Base-by-base conservation (phyloP, 2,113 vertebrate genomes). In the Stercorarius parasiticus region DNA sequence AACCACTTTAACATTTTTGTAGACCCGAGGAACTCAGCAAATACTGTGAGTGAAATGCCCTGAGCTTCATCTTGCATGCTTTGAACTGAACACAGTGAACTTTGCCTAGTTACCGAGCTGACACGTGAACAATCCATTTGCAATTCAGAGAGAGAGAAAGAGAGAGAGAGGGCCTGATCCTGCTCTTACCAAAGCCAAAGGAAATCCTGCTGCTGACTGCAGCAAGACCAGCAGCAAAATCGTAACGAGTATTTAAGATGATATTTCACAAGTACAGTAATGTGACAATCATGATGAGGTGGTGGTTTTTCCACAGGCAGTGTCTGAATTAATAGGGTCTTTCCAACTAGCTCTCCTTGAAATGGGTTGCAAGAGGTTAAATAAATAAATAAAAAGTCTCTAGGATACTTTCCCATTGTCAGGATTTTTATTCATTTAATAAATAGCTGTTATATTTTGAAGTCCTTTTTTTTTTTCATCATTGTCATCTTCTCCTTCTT, bases 71-170 rank as follows among this genome's bases (percentile, higher is more conserved):
- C 83, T 72, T 15, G 29, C 85, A 32, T 82, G 87, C 90, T 94
- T 86, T 79, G 76, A 93, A 69, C 65, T 6, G 70, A 95, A 85
- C 90, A 36, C 15, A 11, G 61, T 92, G 89, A 93, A 90, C 55
- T 85, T 83, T 84, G 86, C 90, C 83, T 82, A 90, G 92, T 62
- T 95, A 93, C 74, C 9, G 29, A 82, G 95, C 78, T 67, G 72
- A 97, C 91, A 97, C 82, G 62, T 96, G 97, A 95, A 62, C 88
- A 92, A 59, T 15, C 78, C 47, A 96, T 94, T 91, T 93, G 91
- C 90, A 96, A 90, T 94, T 82, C 55, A 76, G 22, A 82, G 49
- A 25, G 17, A 81, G 45, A 34, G 36, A 23, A 26, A 30, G 45
- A 34, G 70, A 14, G 29, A n/a, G 58, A 16, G 38, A 16, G 29